Base-by-base conservation (phyloP, 1,140 invertebrate species). In the Lamellibrachia luymesi region DNA sequence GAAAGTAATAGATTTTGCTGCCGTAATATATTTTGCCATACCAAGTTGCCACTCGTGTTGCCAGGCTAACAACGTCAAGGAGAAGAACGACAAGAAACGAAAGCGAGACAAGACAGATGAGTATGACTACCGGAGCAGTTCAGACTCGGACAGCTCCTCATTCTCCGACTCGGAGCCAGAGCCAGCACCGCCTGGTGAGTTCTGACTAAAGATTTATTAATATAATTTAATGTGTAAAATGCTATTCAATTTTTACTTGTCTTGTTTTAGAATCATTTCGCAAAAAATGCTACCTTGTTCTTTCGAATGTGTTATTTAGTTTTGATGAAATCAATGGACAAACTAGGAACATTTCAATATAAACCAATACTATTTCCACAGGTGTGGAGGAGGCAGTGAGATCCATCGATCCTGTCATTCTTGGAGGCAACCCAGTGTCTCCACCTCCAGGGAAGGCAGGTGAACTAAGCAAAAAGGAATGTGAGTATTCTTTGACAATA, bases 101-200 rank as follows among this genome's bases (percentile, higher is more conserved):
- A 95, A 95, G 49, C 93, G 96, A 1, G 95, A 96, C 89, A 96
- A 95, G 92, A 94, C 95, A 22, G 95, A 95, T 51, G 95, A 96
- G 38, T 91, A 91, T n/a, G 91, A 91, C 91, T 91, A 50, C 49
- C 2, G 27, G 91, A 95, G 95, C 90, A 95, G 95, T 0, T 95
- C 95, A 50, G 96, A 96, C 56, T 95, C 95, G n/a, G 96, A 96
- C 17, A 96, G 95, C 91, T 95, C 94, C 2, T 93, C 92, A 90
- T 94, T 90, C 90, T 95, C 96, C 8, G 96, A 96, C 80, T 96
- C 96, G 22, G 96, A 96, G 89, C 50, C 92, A 51, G 94, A 94
- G 90, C 95, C 95, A 80, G 94, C 94, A 1, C 95, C 95, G 8
- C 95, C 96, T 94, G 96, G 95, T 95, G 93, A 91, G 91, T 80